A percentile compares a stretch with the other conserved stretches of the same genome.
Conservation (phyloP, 2,888 invertebrate species). For the Polyommatus icarus region DNA sequence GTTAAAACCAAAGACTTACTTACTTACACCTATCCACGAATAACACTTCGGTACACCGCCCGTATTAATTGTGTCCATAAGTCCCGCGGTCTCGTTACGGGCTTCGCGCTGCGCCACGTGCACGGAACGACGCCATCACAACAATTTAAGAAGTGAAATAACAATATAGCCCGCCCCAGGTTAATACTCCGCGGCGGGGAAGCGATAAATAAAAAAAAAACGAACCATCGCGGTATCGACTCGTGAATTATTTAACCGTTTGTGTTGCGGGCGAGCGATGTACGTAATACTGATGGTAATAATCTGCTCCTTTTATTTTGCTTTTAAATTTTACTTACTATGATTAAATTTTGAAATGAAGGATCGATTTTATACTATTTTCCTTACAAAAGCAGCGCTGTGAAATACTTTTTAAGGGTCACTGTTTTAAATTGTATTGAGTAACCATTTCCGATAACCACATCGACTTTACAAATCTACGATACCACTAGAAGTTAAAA, state of each 20-base stretch:
- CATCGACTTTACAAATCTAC: background rate
- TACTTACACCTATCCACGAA: too few relatives aligned
- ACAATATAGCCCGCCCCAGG: slow-evolving; percentile 61
- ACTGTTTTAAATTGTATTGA: background rate
- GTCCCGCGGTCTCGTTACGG: slow-evolving; percentile 70
- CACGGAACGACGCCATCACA: slow-evolving; percentile 69
- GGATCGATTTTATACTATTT: too few relatives aligned
- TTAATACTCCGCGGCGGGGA: slow-evolving; percentile 36
- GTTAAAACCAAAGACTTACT: too few relatives aligned
- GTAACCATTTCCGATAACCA: background rate
- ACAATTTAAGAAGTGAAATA: slow-evolving; percentile 78
- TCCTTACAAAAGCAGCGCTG: too few relatives aligned
- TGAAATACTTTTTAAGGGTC: too few relatives aligned
- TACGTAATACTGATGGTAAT: background rate
- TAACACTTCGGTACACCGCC: too few relatives aligned
- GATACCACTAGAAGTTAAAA: background rate
- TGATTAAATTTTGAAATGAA: too few relatives aligned
- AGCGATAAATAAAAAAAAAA: slow-evolving; percentile 5
- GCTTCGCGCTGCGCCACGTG: slow-evolving; percentile 62
- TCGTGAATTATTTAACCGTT: slow-evolving; percentile 7
- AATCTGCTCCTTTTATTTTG: background rate
- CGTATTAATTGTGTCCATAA: slow-evolving; percentile 49
- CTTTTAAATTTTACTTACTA: background rate
- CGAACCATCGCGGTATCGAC: slow-evolving; percentile 4
- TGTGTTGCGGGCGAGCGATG: background rate